Evolutionary conservation across 2,797 vertebrate species (phyloP).

Genomic region (Antennarius maculatus): DNA sequence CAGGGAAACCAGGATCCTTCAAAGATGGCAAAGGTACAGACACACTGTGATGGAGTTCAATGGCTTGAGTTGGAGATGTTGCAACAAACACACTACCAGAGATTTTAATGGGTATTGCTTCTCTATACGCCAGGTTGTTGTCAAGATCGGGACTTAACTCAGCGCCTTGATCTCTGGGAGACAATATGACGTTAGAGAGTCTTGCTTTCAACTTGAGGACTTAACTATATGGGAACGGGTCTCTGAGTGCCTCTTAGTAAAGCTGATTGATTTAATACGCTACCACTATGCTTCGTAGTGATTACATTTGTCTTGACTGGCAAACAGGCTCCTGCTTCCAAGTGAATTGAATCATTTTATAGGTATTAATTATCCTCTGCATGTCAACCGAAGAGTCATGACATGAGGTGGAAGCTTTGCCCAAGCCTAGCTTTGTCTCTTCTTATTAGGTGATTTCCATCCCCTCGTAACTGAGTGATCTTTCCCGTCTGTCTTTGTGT

Average conservation of each 20-base stretch:
- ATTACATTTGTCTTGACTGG: slow-evolving; percentile 21
- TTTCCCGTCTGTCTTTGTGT: slow-evolving; percentile 52
- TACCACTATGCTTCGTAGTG: slow-evolving; percentile 18
- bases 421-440: slow-evolving; percentile 61
- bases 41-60: neutral
- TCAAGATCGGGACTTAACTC: neutral
- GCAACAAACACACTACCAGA: neutral
- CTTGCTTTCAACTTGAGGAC: slow-evolving; percentile 8
- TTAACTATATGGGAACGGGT: slow-evolving; percentile 12
- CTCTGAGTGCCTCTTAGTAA: slow-evolving; percentile 48
- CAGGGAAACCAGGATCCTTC: slow-evolving; percentile 48
- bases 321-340: slow-evolving; percentile 8
- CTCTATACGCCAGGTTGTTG: neutral
- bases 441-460: slow-evolving; percentile 68
- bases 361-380: slow-evolving; percentile 7
- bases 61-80: neutral
- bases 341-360: slow-evolving; percentile 27
- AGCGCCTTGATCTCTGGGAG: slow-evolving; percentile 4
- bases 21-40: slow-evolving; percentile 72
- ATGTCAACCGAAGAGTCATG: slow-evolving; percentile 26
- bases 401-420: slow-evolving; percentile 34
- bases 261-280: slow-evolving; percentile 36
- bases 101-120: neutral
- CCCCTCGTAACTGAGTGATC: slow-evolving; percentile 44
- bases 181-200: slow-evolving; percentile 5